Conservation (phyloP, 1,140 invertebrate species). For the Anastrepha ludens region DNA sequence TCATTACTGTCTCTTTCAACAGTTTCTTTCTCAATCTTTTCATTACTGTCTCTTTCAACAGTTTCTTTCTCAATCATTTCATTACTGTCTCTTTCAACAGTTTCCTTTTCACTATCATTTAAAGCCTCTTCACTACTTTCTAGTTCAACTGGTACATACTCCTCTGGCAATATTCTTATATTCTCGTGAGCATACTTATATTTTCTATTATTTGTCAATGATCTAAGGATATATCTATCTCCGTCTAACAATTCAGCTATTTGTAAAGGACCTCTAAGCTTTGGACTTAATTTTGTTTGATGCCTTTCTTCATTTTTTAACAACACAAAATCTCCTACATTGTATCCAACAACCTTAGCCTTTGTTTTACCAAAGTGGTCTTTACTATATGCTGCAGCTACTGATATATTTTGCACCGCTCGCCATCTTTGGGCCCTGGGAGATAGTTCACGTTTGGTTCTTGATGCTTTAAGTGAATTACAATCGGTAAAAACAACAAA, state of each 20-base stretch:
- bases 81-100: too few species aligned
- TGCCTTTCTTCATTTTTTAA: constrained; percentile 37
- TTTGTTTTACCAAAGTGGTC: background rate
- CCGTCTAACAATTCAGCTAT: constrained; percentile 27
- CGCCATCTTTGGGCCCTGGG: too few species aligned
- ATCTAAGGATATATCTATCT: background rate
- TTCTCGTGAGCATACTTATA: too few species aligned
- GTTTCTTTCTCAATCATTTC: too few species aligned
- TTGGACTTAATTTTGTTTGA: background rate
- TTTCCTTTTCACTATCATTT: background rate
- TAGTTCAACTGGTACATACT: background rate
- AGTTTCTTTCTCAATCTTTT: too few species aligned
- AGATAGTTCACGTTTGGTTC: too few species aligned
- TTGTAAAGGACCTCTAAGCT: background rate
- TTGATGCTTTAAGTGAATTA: background rate
- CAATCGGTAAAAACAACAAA: background rate
- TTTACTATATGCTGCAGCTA: background rate
- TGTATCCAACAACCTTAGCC: background rate
- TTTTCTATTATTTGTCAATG: too few species aligned
- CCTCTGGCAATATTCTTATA: background rate
- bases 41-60: too few species aligned
- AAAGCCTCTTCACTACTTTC: background rate
- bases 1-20: too few species aligned
- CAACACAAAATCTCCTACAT: constrained; percentile 20
- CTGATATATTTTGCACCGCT: background rate